Evolutionary conservation across 2,113 vertebrate species (phyloP).

Genomic region (Dasyprocta punctata): DNA sequence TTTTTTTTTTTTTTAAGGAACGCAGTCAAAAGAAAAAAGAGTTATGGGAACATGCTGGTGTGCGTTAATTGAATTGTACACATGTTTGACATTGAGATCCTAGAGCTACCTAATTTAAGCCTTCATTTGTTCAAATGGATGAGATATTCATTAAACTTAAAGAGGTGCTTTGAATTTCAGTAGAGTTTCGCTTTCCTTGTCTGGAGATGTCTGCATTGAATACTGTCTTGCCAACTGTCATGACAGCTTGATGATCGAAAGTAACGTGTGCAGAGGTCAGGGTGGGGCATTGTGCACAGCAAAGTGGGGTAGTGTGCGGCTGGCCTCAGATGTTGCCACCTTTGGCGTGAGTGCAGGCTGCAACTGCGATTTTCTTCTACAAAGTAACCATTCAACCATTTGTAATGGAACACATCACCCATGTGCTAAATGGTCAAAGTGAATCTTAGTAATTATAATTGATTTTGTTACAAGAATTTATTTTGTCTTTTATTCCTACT

Average conservation of each 20-base stretch:
- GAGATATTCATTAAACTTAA: conserved; percentile 69
- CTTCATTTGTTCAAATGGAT: conserved; percentile 68
- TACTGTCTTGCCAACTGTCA: conserved; percentile 17
- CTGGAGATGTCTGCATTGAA: not conserved
- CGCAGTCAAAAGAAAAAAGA: not conserved
- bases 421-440: not conserved
- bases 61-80: conserved; percentile 72
- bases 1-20: conserved; percentile 50
- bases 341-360: not conserved
- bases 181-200: conserved; percentile 72
- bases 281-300: not conserved
- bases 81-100: conserved; percentile 59
- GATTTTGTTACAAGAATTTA: not conserved
- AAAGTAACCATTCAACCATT: not conserved
- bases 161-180: conserved; percentile 61
- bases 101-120: conserved; percentile 76
- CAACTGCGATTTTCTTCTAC: not conserved
- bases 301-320: not conserved
- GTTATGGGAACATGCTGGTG: not conserved
- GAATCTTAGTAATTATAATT: not conserved
- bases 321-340: not conserved
- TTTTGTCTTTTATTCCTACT: not conserved
- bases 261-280: not conserved
- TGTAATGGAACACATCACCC: not conserved
- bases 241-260: conserved; percentile 54